These are phyloP conservation scores for Microplitis deprimator DNA, from an alignment of 2,888 invertebrate genomes.

Conservation along the genomic window DNA sequence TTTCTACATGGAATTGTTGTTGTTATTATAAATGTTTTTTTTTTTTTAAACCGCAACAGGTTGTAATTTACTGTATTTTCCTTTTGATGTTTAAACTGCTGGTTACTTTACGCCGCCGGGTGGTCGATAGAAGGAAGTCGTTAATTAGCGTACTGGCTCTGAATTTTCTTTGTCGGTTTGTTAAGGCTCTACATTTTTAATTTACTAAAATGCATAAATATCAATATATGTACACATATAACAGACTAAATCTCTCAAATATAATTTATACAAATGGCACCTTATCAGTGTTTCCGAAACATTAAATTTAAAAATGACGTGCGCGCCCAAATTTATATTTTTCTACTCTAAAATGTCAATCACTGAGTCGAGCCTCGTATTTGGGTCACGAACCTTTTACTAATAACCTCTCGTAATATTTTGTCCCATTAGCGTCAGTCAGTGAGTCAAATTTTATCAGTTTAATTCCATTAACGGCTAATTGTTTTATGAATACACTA, in stretches of 20 bases:
- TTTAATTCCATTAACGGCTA: not conserved
- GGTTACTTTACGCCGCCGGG: not conserved
- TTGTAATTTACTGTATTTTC: constrained; percentile 17
- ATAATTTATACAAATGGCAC: too few species aligned
- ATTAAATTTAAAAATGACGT: not conserved
- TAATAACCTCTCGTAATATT: not conserved
- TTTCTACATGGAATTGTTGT: not conserved
- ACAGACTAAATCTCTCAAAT: too few species aligned
- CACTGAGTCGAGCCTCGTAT: not conserved
- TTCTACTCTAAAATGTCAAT: not conserved
- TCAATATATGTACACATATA: not conserved
- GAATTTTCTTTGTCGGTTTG: constrained; percentile 11
- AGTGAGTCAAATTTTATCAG: not conserved
- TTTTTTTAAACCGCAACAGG: constrained; percentile 7
- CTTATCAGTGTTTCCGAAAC: too few species aligned
- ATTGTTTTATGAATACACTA: not conserved
- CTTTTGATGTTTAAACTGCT: constrained; percentile 14
- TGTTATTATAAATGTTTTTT: not conserved
- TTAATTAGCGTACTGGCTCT: constrained; percentile 28
- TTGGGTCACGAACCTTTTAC: not conserved
- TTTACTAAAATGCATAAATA: not conserved
- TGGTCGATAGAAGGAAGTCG: constrained; percentile 27
- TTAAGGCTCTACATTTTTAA: not conserved
- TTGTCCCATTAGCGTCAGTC: not conserved
- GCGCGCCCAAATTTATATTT: not conserved